These are phyloP conservation scores for Leucophora obtusa DNA, from an alignment of 2,888 invertebrate species.

Conservation along the genomic window DNA sequence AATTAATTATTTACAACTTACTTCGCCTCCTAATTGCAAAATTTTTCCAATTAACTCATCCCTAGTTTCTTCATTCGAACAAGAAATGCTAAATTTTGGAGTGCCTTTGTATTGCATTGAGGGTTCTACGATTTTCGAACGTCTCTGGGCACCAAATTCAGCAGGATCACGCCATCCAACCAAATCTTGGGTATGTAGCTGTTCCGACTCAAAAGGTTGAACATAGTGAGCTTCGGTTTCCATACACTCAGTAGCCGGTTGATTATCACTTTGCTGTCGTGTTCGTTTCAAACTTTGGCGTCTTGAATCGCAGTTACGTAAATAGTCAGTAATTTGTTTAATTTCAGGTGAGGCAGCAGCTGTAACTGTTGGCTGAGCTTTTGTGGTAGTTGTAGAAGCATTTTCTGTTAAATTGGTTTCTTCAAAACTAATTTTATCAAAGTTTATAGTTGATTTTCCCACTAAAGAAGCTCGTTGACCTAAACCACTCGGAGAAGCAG, in stretches of 20 bases:
- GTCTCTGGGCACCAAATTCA: slow-evolving; percentile 71
- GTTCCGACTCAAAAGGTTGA: slow-evolving; percentile 75
- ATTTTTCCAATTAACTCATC: slow-evolving; percentile 70
- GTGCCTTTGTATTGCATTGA: slow-evolving; percentile 72
- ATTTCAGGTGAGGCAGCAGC: slow-evolving; percentile 71
- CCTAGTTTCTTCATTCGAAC: slow-evolving; percentile 72
- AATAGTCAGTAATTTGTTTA: slow-evolving; percentile 75
- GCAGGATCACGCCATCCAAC: slow-evolving; percentile 86
- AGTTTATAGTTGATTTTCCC: slow-evolving; percentile 71
- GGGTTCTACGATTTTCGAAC: slow-evolving; percentile 66
- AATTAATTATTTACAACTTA: slow-evolving; percentile 25
- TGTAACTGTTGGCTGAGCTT: slow-evolving; percentile 15
- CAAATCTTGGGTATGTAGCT: slow-evolving; percentile 80
- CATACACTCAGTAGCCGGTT: slow-evolving; percentile 55
- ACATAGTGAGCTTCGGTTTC: slow-evolving; percentile 70
- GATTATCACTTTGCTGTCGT: slow-evolving; percentile 33
- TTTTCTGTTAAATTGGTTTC: slow-evolving; percentile 67
- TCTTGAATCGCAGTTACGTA: slow-evolving; percentile 73
- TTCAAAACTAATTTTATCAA: slow-evolving; percentile 76
- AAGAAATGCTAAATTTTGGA: slow-evolving; percentile 77
- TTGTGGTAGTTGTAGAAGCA: slow-evolving; percentile 25
- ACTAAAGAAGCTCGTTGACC: slow-evolving; percentile 65
- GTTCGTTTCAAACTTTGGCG: slow-evolving; percentile 72
- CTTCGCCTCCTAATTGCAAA: slow-evolving; percentile 70
- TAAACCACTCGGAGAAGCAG: slow-evolving; percentile 39